phyloP scores from a whole-genome alignment of 2,888 invertebrate species.

The Clusia tigrina region DNA sequence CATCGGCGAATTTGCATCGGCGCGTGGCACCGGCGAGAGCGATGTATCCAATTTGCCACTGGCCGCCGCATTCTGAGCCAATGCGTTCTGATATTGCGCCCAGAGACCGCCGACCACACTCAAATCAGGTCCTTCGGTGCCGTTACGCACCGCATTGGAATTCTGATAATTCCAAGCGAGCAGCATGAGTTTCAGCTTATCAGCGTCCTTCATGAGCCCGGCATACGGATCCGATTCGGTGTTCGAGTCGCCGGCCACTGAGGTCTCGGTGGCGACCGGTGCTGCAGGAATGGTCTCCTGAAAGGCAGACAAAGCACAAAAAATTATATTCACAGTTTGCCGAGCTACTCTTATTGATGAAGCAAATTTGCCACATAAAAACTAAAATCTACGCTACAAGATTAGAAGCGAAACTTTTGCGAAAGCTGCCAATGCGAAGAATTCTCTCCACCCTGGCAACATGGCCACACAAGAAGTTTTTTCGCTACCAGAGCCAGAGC shows the following conservation, averaged over 20 bases:
- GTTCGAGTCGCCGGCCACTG: conserved; percentile 40
- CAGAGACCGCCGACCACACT: conserved; percentile 78
- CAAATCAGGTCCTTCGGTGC: conserved; percentile 64
- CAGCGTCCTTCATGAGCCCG: conserved; percentile 77
- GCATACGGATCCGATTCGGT: conserved; percentile 60
- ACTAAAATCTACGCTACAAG: no score
- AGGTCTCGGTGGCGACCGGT: conserved; percentile 46
- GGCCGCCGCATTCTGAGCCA: conserved; percentile 72
- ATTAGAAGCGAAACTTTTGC: neutral
- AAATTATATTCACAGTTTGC: no score
- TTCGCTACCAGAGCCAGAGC: no score
- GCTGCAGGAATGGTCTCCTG: conserved; percentile 60
- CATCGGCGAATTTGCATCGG: conserved; percentile 70
- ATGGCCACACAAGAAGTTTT: neutral
- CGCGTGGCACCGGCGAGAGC: conserved; percentile 63
- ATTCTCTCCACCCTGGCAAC: neutral
- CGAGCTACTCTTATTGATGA: no score
- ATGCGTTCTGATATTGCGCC: conserved; percentile 84
- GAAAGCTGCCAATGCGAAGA: neutral
- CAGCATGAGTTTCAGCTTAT: conserved; percentile 88
- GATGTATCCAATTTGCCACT: conserved; percentile 61
- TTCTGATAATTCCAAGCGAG: conserved; percentile 89
- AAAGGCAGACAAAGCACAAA: conserved; percentile 13
- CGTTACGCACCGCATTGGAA: conserved; percentile 74
- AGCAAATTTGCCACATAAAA: no score